Base-by-base conservation (phyloP, 2,888 invertebrate genomes). In the Axea sp. region DNA sequence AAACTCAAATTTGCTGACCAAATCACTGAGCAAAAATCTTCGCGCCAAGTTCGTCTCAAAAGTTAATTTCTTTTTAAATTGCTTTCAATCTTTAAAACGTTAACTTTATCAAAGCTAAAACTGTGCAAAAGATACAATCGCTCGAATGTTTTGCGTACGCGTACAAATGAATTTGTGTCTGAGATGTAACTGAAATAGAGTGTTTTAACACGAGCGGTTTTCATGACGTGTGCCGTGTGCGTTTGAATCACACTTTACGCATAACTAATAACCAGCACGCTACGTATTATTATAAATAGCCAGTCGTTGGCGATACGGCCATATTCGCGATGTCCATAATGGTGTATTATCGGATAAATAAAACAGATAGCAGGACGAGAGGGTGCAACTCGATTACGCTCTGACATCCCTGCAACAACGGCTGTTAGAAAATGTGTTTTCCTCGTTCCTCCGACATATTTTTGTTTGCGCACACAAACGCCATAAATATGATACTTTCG, bases 311-410 rank as follows among this genome's bases (percentile, higher is more conserved):
- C 81, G 81, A 81, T 82, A 80, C 83, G 83, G 83, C 84, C 84
- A 83, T 83, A 82, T 81, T 83, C 82, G 82, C 82, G 81, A 81
- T 85, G 83, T 83, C 83, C 84, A 84, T 86, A 86, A 86, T 84
- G 84, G 85, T 86, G 85, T 84, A 84, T 86, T 86, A 87, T 87
- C 87, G 87, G 86, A 86, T 87, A 87, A 87, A 87, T 87, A 86
- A 86, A 87, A 86, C 83, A 82, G 84, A 87, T 85, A 85, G 83
- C 83, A 82, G 79, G 78, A 77, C 76, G 81, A 78, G 81, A 80
- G 82, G 81, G 83, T 83, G 79, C 76, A 83, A 84, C 84, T 85
- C 86, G 85, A 87, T 86, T 87, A 86, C 82, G 82, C 83, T 81
- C 82, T 81, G 82, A 83, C 82, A 81, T 79, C 82, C 82, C 80